A percentile compares a stretch with the other conserved stretches of the same genome.
Conservation (phyloP, 2,888 invertebrate species). For the Merodon equestris region DNA sequence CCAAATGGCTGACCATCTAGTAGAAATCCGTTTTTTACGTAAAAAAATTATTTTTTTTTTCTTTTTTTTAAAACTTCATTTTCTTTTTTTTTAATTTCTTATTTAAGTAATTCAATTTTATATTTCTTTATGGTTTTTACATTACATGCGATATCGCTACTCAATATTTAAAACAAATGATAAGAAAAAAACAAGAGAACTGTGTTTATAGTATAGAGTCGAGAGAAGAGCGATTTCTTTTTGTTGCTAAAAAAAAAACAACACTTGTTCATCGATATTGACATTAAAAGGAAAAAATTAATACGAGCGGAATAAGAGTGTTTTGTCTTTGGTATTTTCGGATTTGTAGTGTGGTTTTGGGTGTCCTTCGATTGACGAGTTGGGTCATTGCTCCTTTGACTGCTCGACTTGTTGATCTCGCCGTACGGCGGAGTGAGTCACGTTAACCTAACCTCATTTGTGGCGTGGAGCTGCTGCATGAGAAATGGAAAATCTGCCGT, state of each 20-base stretch:
- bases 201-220: slow-evolving; percentile 45
- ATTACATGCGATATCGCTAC: slow-evolving; percentile 44
- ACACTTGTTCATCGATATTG: slow-evolving; percentile 59
- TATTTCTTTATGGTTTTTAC: slow-evolving; percentile 45
- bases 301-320: slow-evolving; percentile 53
- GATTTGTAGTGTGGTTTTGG: background rate
- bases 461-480: slow-evolving; percentile 13
- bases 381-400: slow-evolving; percentile 51
- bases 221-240: slow-evolving; percentile 22
- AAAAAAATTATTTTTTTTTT: slow-evolving; percentile 37
- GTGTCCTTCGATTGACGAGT: slow-evolving; percentile 47
- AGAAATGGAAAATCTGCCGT: background rate
- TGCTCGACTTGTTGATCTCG: slow-evolving; percentile 55
- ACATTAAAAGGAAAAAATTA: slow-evolving; percentile 47
- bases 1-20: slow-evolving; percentile 41
- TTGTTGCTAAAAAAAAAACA: slow-evolving; percentile 30
- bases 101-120: slow-evolving; percentile 65
- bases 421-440: slow-evolving; percentile 33
- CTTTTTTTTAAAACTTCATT: slow-evolving; percentile 20
- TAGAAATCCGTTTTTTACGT: slow-evolving; percentile 22
- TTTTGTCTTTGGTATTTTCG: slow-evolving; percentile 9
- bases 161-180: slow-evolving; percentile 54
- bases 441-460: slow-evolving; percentile 51
- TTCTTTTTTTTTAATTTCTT: slow-evolving; percentile 26
- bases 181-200: slow-evolving; percentile 27